Conservation (phyloP, 2,113 vertebrate species). For the Shinisaurus crocodilurus region DNA sequence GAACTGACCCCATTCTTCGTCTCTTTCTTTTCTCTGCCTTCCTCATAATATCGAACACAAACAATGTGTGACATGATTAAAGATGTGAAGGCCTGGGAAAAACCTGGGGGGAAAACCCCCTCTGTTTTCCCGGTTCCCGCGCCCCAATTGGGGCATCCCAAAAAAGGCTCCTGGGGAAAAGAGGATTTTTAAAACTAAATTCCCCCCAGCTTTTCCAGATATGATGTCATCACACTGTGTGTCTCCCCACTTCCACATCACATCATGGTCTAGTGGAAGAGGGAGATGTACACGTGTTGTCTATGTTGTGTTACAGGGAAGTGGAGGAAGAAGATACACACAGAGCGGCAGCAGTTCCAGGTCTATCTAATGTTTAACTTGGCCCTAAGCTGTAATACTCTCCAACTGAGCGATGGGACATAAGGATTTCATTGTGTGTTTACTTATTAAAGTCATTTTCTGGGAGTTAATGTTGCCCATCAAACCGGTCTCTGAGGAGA, state of each 20-base stretch:
- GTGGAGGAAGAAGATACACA: background rate
- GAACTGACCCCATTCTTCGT: background rate
- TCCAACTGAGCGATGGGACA: background rate
- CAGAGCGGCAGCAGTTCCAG: background rate
- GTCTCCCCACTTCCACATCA: background rate
- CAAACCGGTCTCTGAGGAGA: constrained; percentile 40
- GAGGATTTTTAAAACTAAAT: too few relatives aligned
- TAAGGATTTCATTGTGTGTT: constrained; percentile 49
- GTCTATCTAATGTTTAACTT: background rate
- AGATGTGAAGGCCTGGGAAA: too few relatives aligned
- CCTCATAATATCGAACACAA: background rate
- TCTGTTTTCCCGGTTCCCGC: too few relatives aligned
- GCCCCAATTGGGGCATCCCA: too few relatives aligned
- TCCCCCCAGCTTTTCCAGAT: too few relatives aligned
- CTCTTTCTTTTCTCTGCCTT: background rate
- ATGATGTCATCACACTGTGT: background rate
- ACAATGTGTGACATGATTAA: background rate
- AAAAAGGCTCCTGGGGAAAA: background rate
- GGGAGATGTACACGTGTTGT: background rate
- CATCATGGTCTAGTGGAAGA: background rate
- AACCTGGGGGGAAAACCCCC: too few relatives aligned
- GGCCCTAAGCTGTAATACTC: background rate
- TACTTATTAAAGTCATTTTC: constrained; percentile 59
- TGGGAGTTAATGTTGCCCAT: constrained; percentile 14
- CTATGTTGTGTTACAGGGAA: background rate